Evolutionary conservation across 2,888 invertebrate genomes (phyloP), one percentile per base, ranked within the genome.

Genomic region (Hoplodrina blanda): DNA sequence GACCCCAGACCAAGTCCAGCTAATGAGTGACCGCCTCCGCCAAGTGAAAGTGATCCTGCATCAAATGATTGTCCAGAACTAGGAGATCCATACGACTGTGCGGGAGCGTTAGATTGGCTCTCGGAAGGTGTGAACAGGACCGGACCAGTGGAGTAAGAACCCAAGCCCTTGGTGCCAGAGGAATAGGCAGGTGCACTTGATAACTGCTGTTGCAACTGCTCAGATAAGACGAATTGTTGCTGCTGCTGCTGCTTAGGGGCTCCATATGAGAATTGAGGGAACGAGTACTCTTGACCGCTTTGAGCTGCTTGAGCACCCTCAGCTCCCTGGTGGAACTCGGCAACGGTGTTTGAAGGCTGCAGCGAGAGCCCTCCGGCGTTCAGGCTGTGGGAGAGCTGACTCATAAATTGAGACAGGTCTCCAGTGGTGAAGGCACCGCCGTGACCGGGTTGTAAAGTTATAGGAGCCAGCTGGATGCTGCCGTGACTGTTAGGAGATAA

Each of bases 131-230:
- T 90, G 76, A 96, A 96, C 17, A 95, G 80, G 11, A 95, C 95
- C 19, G 96, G 96, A 30, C 95, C 94, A 68, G 94, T 95, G 25
- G 95, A 92, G 61, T 92, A 96, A 19, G 95, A 93, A 49, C 96
- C 92, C 20, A 96, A 88, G 33, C 96, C 95, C 78, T 96, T 96
- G n/a, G 91, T 89, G 50, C 94, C 94, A 49, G 91, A 81, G 46
- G 95, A 92, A 76, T 96, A 96, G 10, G 93, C 88, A 37, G 95
- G 95, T 44, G 90, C 88, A 63, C 88, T 89, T 6, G 86, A 88
- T 44, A 88, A 78, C 67, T 91, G 90, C 66, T 93, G 92, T 44
- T 89, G 88, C n/a, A 91, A 73, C 68, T 84, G 90, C 67, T 92
- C 94, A 66, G 92, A 87, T 25, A 90, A 69, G 59, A 82, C 89